Evolutionary conservation across 2,113 vertebrate species (phyloP), one percentile per base, ranked within the genome.

Genomic region (Probosciger aterrimus): DNA sequence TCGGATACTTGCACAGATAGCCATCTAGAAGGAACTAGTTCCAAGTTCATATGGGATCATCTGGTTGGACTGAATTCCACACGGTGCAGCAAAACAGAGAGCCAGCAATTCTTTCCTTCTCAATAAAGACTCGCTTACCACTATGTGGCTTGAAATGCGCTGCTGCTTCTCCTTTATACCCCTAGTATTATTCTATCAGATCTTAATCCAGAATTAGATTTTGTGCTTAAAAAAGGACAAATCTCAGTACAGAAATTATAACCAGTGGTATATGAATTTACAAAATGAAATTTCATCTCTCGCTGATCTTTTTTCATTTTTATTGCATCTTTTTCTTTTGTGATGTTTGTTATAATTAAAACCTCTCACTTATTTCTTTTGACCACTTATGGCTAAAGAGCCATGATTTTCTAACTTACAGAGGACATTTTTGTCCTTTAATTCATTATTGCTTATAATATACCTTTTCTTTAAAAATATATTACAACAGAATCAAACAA

Each of bases 11-110:
- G 52, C 33, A 74, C 33, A 90, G 49, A 83, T 67, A 82, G 44
- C 71, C 41, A 67, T 83, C 71, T 67, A 74, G 73, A 79, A 89
- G 79, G 85, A 90, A 88, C 53, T 93, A 41, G 67, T 92, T 93
- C 77, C 59, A 84, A 64, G 55, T 91, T 90, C 65, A 44, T 49
- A 86, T 88, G 35, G 80, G 35, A 88, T 90, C 79, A 70, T 86
- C 70, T 78, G 67, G 14, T 87, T 44, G 57, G 55, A 78, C 30
- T 91, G 70, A 80, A 90, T 91, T 96, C 84, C 57, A 62, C 46
- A 57, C 25, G 30, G 27, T 79, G 41, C 67, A 71, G 75, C 86
- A 90, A 91, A 92, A 92, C 27, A 79, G 49, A 39, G 18, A 44
- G n/a, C 86, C 60, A 82, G 9, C 27, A 68, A 59, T 46, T 67